Conservation (phyloP, 1,140 invertebrate species). For the Dinoponera quadriceps region DNA sequence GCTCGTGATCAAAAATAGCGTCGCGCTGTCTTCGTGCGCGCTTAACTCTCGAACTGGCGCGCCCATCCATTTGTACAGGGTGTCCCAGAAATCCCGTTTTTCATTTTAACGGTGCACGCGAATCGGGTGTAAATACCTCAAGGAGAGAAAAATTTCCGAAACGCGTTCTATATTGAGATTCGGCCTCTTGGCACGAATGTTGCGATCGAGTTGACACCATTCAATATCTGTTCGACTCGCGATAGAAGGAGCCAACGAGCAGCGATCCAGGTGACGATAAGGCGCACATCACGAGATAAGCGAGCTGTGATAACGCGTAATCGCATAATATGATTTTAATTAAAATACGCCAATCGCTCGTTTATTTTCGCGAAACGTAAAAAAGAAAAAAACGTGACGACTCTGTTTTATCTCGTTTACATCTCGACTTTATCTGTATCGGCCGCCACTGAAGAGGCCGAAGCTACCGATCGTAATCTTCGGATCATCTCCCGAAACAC, state of each 20-base stretch:
- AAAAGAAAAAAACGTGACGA: neutral
- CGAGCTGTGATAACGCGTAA: slow-evolving; percentile 27
- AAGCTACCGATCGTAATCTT: slow-evolving; percentile 16
- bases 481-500: slow-evolving; percentile 5
- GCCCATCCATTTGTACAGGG: slow-evolving; percentile 53
- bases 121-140: neutral
- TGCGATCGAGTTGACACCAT: neutral
- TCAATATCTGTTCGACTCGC: neutral
- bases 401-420: slow-evolving; percentile 14
- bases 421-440: slow-evolving; percentile 39
- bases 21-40: slow-evolving; percentile 51
- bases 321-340: slow-evolving; percentile 52
- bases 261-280: slow-evolving; percentile 13
- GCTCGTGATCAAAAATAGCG: slow-evolving; percentile 58
- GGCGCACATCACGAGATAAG: slow-evolving; percentile 20
- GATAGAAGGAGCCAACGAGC: neutral
- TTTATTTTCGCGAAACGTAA: neutral
- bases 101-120: slow-evolving; percentile 19
- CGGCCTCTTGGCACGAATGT: neutral
- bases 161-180: neutral
- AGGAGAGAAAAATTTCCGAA: neutral
- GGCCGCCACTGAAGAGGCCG: neutral
- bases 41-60: slow-evolving; percentile 39
- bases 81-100: slow-evolving; percentile 34
- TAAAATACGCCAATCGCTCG: slow-evolving; percentile 9